Evolutionary conservation across 2,113 vertebrate genomes (phyloP).

Genomic region (Amia ocellicauda): DNA sequence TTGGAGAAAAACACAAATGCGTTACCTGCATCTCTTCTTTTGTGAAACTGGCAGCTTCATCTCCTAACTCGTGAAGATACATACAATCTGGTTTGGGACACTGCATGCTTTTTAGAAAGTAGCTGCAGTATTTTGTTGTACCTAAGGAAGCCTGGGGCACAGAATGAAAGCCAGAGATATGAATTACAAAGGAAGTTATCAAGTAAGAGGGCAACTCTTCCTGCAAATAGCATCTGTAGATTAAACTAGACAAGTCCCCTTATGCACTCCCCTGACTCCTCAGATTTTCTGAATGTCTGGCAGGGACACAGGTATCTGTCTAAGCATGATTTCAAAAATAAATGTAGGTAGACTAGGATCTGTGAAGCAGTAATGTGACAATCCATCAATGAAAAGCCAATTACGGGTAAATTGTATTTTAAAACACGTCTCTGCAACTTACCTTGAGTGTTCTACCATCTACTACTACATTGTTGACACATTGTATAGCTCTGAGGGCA

Average conservation of each 20-base stretch:
- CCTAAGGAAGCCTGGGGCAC: constrained; percentile 89
- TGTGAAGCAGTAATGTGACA: too few species aligned
- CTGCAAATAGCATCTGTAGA: too few species aligned
- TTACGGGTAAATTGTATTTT: too few species aligned
- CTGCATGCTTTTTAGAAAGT: constrained; percentile 99
- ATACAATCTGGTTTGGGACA: constrained; percentile 99
- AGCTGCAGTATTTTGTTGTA: constrained; percentile 99
- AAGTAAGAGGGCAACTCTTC: not conserved
- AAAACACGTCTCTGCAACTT: constrained; percentile 12
- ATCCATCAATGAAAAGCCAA: too few species aligned
- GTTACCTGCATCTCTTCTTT: constrained; percentile 99
- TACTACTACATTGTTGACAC: constrained; percentile 98
- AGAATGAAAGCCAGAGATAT: not conserved
- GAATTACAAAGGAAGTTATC: not conserved
- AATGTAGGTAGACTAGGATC: too few species aligned
- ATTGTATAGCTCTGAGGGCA: constrained; percentile 97
- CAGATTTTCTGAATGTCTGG: too few species aligned
- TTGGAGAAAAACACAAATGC: not conserved
- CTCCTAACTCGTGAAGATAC: constrained; percentile 97
- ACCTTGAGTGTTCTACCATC: constrained; percentile 99
- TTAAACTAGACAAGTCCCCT: too few species aligned
- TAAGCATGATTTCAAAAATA: too few species aligned
- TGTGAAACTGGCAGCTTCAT: constrained; percentile 99
- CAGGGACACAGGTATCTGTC: too few species aligned
- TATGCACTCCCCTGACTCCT: too few species aligned